These are phyloP conservation scores for Silurus aristotelis DNA, from an alignment of 2,797 vertebrate genomes.

Conservation along the genomic window DNA sequence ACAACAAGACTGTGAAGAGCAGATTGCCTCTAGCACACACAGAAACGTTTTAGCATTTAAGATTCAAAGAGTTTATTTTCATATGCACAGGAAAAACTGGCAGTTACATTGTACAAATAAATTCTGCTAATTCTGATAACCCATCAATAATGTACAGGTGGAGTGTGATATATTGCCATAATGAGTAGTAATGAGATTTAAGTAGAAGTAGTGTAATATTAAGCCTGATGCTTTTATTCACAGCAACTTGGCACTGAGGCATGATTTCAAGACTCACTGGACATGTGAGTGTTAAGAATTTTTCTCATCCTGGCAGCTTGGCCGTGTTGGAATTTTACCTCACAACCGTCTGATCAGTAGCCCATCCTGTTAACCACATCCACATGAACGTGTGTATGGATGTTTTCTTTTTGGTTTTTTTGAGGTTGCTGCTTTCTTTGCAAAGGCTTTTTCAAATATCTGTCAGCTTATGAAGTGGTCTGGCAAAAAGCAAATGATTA, in stretches of 20 bases:
- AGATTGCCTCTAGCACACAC: not conserved
- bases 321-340: not conserved
- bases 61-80: not conserved
- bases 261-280: not conserved
- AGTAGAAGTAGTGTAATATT: not conserved
- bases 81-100: not conserved
- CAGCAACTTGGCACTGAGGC: not conserved
- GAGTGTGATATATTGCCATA: not conserved
- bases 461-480: constrained; percentile 65
- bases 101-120: not conserved
- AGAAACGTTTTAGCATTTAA: not conserved
- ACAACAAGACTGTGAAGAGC: constrained; percentile 7
- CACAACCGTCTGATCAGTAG: not conserved
- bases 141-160: not conserved
- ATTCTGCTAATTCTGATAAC: not conserved
- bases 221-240: not conserved
- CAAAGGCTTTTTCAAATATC: constrained; percentile 46
- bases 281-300: not conserved
- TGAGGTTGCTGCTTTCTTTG: not conserved
- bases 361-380: not conserved
- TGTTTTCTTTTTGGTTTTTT: constrained; percentile 52
- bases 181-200: not conserved
- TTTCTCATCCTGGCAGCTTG: not conserved
- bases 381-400: not conserved
- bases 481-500: constrained; percentile 63